Conservation (phyloP, 1,140 invertebrate genomes). For the Lucilia sericata region DNA sequence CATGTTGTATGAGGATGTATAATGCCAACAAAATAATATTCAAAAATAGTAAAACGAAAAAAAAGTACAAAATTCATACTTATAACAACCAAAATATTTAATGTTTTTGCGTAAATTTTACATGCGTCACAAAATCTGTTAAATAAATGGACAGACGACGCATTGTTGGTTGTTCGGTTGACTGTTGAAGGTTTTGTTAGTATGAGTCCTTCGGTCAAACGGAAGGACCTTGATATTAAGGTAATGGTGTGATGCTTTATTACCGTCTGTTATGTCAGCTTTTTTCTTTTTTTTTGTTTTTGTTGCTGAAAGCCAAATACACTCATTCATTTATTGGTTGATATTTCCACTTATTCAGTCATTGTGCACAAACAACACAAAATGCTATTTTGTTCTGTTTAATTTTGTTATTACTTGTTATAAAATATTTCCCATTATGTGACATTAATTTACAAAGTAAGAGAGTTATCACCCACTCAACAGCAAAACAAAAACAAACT, state of each 20-base stretch:
- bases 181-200: neutral
- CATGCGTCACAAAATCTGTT: conserved; percentile 16
- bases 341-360: too few relatives aligned
- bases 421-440: neutral
- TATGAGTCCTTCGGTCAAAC: neutral
- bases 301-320: neutral
- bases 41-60: too few relatives aligned
- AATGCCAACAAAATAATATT: neutral
- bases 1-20: neutral
- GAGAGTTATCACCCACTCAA: neutral
- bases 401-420: neutral
- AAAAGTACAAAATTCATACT: too few relatives aligned
- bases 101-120: conserved; percentile 21
- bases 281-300: neutral
- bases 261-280: neutral
- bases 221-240: neutral
- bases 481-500: neutral
- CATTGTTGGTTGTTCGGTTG: neutral
- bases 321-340: neutral
- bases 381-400: neutral
- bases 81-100: neutral
- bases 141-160: neutral
- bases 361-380: too few relatives aligned
- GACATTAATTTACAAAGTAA: conserved; percentile 1
- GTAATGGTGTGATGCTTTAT: neutral